These are phyloP conservation scores for Arnoldichthys spilopterus DNA, from an alignment of 2,797 vertebrate genomes.

Conservation along the genomic window DNA sequence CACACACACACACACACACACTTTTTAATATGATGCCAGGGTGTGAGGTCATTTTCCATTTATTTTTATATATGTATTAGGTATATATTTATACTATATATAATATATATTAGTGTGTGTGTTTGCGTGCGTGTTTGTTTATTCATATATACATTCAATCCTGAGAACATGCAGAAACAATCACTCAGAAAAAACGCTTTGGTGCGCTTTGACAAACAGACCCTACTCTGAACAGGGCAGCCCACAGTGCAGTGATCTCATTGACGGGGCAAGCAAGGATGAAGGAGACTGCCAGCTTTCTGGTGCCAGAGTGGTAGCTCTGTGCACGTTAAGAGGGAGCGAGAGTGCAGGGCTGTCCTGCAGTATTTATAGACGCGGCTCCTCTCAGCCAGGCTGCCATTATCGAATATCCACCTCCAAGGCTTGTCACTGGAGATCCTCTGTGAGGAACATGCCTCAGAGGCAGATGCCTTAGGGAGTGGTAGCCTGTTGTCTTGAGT, in stretches of 20 bases:
- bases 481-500: not conserved
- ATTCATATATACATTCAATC: no score
- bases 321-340: conserved; percentile 68
- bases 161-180: no score
- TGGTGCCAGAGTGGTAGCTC: conserved; percentile 64
- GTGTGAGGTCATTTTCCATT: no score
- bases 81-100: no score
- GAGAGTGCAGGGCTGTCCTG: conserved; percentile 66
- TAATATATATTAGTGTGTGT: no score
- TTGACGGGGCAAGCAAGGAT: conserved; percentile 35
- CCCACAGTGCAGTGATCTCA: conserved; percentile 46
- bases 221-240: conserved; percentile 6
- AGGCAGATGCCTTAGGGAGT: not conserved
- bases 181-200: not conserved
- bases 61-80: no score
- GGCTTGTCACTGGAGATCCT: conserved; percentile 40
- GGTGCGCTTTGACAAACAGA: conserved; percentile 7
- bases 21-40: no score
- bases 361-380: conserved; percentile 78
- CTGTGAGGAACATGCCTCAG: not conserved
- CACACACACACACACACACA: conserved; percentile 3
- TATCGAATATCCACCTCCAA: conserved; percentile 62
- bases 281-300: conserved; percentile 55
- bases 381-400: conserved; percentile 66
- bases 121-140: no score